A percentile compares a stretch with the other conserved stretches of the same genome.
Evolutionary conservation across 1,140 invertebrate species (phyloP).

Genomic region (Lordiphosa stackelbergi): DNA sequence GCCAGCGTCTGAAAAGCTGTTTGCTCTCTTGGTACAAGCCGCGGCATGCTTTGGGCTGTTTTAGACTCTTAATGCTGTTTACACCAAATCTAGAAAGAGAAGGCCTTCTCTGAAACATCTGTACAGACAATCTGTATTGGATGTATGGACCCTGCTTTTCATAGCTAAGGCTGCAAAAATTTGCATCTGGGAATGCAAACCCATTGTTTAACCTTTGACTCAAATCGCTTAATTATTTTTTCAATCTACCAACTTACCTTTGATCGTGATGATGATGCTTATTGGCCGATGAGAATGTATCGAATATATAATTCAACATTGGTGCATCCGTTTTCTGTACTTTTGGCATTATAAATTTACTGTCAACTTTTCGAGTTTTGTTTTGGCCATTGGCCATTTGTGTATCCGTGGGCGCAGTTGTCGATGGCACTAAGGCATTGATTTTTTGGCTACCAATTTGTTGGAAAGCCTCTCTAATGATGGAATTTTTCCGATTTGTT

Average conservation of each 20-base stretch:
- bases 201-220: too few species aligned
- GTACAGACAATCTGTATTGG: too few species aligned
- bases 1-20: too few species aligned
- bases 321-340: constrained; percentile 81
- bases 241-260: constrained; percentile 76
- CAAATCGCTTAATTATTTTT: too few species aligned
- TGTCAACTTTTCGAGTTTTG: constrained; percentile 56
- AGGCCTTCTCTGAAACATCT: too few species aligned
- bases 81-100: too few species aligned
- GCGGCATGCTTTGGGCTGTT: too few species aligned
- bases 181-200: too few species aligned
- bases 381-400: constrained; percentile 12
- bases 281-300: constrained; percentile 82
- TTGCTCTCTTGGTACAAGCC: too few species aligned
- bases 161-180: too few species aligned
- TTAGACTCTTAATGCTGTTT: too few species aligned
- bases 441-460: constrained; percentile 65
- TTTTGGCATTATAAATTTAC: constrained; percentile 62
- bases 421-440: constrained; percentile 50
- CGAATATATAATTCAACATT: constrained; percentile 86
- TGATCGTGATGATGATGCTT: constrained; percentile 82
- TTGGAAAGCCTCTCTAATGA: constrained; percentile 40
- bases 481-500: constrained; percentile 37
- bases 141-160: too few species aligned
- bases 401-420: constrained; percentile 13